Conservation (phyloP, 2,888 invertebrate genomes). For the Uropetala carovei region DNA sequence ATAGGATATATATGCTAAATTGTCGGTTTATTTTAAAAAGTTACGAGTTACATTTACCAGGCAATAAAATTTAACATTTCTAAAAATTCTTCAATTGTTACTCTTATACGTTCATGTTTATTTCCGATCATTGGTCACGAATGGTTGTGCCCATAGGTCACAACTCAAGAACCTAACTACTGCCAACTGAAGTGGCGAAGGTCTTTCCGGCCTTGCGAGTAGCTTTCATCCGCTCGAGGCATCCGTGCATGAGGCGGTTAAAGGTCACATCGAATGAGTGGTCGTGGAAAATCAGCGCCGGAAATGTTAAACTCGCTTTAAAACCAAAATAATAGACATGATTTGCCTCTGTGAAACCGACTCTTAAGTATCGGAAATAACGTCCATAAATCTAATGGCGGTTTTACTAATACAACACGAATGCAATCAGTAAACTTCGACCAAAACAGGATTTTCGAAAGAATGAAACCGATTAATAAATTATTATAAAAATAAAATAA, state of each 20-base stretch:
- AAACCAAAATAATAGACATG: neutral
- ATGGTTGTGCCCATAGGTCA: neutral
- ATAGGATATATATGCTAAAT: too few relatives aligned
- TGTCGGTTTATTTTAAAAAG: too few relatives aligned
- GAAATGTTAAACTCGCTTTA: neutral
- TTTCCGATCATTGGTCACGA: neutral
- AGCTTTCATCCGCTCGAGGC: neutral
- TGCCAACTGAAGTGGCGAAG: neutral
- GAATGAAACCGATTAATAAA: too few relatives aligned
- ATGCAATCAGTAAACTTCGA: too few relatives aligned
- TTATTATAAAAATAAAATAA: too few relatives aligned
- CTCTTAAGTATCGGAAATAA: neutral
- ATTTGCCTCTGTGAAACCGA: neutral
- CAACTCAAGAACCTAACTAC: neutral
- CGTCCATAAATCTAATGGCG: too few relatives aligned
- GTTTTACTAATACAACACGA: too few relatives aligned
- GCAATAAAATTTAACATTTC: neutral
- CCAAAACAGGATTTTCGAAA: too few relatives aligned
- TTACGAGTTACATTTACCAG: too few relatives aligned
- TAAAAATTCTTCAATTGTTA: neutral
- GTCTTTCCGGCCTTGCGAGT: neutral
- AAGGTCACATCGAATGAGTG: neutral
- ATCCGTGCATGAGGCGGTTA: neutral
- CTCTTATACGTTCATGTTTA: neutral
- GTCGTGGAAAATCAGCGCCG: neutral